Base-by-base conservation (phyloP, 2,113 vertebrate genomes). In the Prolemur simus region DNA sequence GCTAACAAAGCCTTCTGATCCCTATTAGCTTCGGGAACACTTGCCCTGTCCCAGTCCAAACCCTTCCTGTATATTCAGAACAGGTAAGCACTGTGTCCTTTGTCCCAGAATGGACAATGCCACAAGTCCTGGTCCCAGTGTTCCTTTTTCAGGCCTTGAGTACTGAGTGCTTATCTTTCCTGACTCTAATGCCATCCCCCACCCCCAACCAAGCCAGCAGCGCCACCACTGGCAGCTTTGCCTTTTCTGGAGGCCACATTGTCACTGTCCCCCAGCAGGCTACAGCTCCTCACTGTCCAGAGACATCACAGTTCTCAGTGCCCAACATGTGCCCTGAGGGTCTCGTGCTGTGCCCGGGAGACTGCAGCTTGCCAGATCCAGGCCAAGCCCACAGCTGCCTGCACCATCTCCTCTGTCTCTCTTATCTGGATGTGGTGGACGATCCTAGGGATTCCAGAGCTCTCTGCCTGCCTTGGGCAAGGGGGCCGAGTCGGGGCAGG, bases 11-110 rank as follows among this genome's bases (percentile, higher is more conserved):
- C 32, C 64, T 95, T 71, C 39, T 10, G 42, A 13, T 29, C 13
- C 8, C 15, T 20, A 18, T 63, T 17, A 23, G 15, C n/a, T 76
- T 58, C 60, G n/a, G 21, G 6, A 82, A 37, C 68, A 34, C 74
- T 18, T 17, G 39, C 27, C 21, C 49, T 25, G 0, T n/a, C 49
- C 80, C 29, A 13, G 27, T 27, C 69, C 63, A 60, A 21, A 32
- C 5, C 32, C 11, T 8, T 60, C 12, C 64, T 20, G 37, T 52
- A 12, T 34, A 14, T 0, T 73, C 34, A 3, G 10, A 49, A 34
- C 34, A 9, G 7, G 5, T 56, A 2, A 3, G 11, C n/a, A 10
- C 25, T 1, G 6, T 17, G 37, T 63, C 56, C n/a, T 15, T 2
- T n/a, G 49, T 20, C 85, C 76, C 18, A 85, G 34, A 23, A 0